Percentiles rank a stretch among this genome's conserved stretches.
Conservation (phyloP, 2,113 vertebrate species). For the Mionectes macconnelli region DNA sequence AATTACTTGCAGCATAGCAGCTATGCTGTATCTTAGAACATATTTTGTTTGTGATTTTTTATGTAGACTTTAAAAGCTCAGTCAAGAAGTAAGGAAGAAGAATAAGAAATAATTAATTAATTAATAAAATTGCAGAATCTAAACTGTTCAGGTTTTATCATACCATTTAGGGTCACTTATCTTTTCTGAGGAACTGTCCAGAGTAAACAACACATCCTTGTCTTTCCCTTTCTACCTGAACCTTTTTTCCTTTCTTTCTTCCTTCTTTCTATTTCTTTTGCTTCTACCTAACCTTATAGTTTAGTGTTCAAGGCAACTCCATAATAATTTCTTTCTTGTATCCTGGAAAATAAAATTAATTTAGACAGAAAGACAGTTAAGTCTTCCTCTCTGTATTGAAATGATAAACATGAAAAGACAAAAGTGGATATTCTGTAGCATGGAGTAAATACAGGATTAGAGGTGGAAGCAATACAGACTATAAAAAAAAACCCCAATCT, state of each 20-base stretch:
- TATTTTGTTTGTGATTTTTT: background rate
- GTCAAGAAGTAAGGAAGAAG: background rate
- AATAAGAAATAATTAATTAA: background rate
- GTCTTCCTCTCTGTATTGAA: background rate
- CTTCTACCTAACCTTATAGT: background rate
- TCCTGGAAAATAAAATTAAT: background rate
- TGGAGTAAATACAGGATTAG: conserved; percentile 10
- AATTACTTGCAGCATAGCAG: background rate
- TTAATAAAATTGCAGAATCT: background rate
- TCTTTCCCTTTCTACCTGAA: background rate
- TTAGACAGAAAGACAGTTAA: background rate
- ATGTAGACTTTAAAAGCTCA: background rate
- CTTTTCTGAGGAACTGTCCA: background rate
- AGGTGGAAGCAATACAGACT: background rate
- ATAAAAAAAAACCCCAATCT: background rate
- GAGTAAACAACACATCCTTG: background rate
- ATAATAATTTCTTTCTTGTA: background rate
- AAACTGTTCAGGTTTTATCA: background rate
- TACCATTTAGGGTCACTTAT: background rate
- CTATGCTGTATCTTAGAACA: background rate
- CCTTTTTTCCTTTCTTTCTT: background rate
- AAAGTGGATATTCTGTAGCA: background rate
- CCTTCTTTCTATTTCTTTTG: background rate
- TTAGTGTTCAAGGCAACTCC: background rate
- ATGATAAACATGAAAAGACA: background rate